Evolutionary conservation across 2,888 invertebrate species (phyloP), one percentile per base, ranked within the genome.

Genomic region (Philereme transversata): DNA sequence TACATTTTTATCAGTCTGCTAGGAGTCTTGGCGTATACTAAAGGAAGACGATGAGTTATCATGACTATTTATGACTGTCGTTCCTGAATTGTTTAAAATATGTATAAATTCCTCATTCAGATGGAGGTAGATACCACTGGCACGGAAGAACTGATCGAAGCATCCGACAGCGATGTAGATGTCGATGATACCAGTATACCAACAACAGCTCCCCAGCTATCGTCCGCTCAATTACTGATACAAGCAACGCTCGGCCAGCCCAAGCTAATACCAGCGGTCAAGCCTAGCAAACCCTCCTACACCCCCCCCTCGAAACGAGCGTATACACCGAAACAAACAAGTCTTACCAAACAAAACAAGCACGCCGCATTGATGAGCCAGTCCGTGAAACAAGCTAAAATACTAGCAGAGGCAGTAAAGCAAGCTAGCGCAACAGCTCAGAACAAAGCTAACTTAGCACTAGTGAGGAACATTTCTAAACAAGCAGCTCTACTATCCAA

Each of bases 121-220:
- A 68, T 83, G 84, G 88, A 90, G 1, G 44, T 86, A 46, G 88
- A 88, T 51, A 77, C 84, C 0, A 77, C 71, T 2, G 78, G 73
- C 9, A 63, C 79, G 0, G 90, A 90, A 51, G 90, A 89, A 62
- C 72, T 82, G 2, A 67, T 78, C 3, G 87, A 88, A 44, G 89
- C 83, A 0, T 90, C 90, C 0, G 91, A 92, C 69, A 90, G 88
- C 51, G 92, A 92, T 71, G 90, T 92, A 0, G 92, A 91, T 63
- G 89, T 90, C 0, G 90, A 90, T 64, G 90, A 90, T 62, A 84
- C 79, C 22, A 75, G 79, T 3, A 64, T 72, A 0, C 68, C 79
- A 0, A 33, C 81, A 0, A 55, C 79, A 0, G 64, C 73, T 4
- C 77, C 84, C 0, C 84, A 82, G 10, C 75, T 89, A 0, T 88